Percentiles rank a stretch among this genome's conserved stretches.
Evolutionary conservation across 2,113 vertebrate species (phyloP).

Genomic region (Lagopus muta): DNA sequence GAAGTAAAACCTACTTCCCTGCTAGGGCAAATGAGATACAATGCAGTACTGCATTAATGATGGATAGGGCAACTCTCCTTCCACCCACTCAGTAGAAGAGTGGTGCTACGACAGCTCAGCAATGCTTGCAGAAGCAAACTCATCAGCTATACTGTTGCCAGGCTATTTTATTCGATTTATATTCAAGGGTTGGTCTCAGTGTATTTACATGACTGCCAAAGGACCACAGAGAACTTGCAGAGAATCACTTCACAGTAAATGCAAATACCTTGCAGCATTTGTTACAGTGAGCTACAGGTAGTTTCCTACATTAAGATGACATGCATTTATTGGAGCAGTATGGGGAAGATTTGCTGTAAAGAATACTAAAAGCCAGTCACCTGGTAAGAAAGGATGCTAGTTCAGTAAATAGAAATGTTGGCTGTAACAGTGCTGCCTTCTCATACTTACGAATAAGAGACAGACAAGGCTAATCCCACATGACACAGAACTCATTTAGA

Average conservation of each 20-base stretch:
- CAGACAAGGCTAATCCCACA: neutral
- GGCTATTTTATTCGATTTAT: neutral
- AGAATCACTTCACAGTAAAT: neutral
- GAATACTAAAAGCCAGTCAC: neutral
- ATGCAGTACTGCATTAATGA: fast-evolving
- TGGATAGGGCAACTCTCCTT: fast-evolving
- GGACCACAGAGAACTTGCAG: neutral
- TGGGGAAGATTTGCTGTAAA: neutral
- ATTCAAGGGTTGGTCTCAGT: neutral
- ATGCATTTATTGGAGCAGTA: neutral
- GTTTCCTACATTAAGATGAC: neutral
- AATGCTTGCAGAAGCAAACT: neutral
- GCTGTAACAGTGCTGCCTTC: neutral
- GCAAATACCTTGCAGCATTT: neutral
- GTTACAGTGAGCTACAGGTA: neutral
- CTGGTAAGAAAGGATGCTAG: neutral
- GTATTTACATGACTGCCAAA: neutral
- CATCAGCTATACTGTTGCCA: neutral
- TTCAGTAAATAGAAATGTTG: neutral
- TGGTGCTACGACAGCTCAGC: fast-evolving
- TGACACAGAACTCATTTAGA: fast-evolving
- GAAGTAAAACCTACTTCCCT: neutral
- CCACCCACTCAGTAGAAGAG: neutral
- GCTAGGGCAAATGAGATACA: neutral
- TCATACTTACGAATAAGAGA: neutral